Conservation (phyloP, 1,140 invertebrate species). For the Caenorhabditis latens region DNA sequence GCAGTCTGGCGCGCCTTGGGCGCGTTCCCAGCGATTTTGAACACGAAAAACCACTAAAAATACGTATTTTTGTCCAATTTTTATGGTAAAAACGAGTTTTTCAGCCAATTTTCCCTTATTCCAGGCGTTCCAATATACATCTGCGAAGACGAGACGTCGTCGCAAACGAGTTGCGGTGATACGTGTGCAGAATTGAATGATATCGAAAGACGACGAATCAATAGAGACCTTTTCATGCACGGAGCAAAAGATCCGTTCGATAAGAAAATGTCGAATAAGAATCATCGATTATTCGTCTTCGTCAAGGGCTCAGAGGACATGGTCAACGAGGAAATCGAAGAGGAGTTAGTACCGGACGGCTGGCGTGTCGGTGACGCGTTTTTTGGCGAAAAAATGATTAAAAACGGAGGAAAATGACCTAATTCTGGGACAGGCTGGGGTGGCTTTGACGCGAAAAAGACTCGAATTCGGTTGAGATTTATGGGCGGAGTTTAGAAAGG, state of each 20-base stretch:
- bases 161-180: background rate
- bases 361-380: background rate
- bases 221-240: conserved; percentile 32
- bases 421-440: too few relatives aligned
- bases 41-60: too few relatives aligned
- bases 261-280: conserved; percentile 29
- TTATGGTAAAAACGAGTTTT: too few relatives aligned
- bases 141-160: conserved; percentile 4
- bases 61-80: too few relatives aligned
- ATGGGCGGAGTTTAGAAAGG: too few relatives aligned
- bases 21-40: too few relatives aligned
- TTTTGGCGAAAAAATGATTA: too few relatives aligned
- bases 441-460: too few relatives aligned
- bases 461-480: too few relatives aligned
- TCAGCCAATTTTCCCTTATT: background rate
- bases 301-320: conserved; percentile 7
- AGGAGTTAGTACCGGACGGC: background rate
- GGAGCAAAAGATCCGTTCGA: background rate
- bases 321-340: conserved; percentile 30
- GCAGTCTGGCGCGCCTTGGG: too few relatives aligned
- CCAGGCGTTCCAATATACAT: conserved; percentile 11
- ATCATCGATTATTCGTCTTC: conserved; percentile 36
- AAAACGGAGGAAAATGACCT: too few relatives aligned
- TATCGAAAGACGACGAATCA: conserved; percentile 5
- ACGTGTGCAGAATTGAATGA: conserved; percentile 31